phyloP scores from a whole-genome alignment of 2,888 invertebrate genomes.

The Dromius quadrimaculatus region DNA sequence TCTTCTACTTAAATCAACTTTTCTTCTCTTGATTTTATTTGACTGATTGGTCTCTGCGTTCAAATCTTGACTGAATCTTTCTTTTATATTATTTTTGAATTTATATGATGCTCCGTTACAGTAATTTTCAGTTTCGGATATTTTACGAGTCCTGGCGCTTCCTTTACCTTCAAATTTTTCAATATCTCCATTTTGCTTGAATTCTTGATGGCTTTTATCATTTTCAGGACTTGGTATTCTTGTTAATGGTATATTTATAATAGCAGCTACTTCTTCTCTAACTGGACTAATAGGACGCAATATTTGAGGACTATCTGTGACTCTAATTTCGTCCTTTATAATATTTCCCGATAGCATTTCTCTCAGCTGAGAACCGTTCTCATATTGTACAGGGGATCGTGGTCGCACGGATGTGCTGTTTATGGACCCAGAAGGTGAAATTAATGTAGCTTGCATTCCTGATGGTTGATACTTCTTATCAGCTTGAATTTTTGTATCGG shows the following conservation, averaged over 20 bases:
- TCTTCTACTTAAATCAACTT: conserved; percentile 58
- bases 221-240: conserved; percentile 56
- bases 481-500: conserved; percentile 35
- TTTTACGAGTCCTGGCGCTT: conserved; percentile 59
- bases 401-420: conserved; percentile 54
- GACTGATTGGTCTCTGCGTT: conserved; percentile 62
- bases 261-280: conserved; percentile 63
- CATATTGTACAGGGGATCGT: conserved; percentile 59
- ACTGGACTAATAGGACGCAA: conserved; percentile 59
- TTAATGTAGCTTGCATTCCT: conserved; percentile 17
- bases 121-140: conserved; percentile 67
- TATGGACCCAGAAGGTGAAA: conserved; percentile 14
- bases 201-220: conserved; percentile 52
- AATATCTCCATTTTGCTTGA: conserved; percentile 50
- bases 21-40: conserved; percentile 58
- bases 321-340: conserved; percentile 45
- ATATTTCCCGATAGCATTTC: conserved; percentile 62
- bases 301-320: conserved; percentile 35
- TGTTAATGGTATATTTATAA: conserved; percentile 64
- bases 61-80: conserved; percentile 75
- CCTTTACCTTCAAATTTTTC: conserved; percentile 61
- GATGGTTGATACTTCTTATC: conserved; percentile 25
- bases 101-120: conserved; percentile 75
- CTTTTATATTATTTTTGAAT: conserved; percentile 94
- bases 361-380: conserved; percentile 64